These are phyloP conservation scores for Scopus umbretta DNA, from an alignment of 2,113 vertebrate species.

Conservation along the genomic window DNA sequence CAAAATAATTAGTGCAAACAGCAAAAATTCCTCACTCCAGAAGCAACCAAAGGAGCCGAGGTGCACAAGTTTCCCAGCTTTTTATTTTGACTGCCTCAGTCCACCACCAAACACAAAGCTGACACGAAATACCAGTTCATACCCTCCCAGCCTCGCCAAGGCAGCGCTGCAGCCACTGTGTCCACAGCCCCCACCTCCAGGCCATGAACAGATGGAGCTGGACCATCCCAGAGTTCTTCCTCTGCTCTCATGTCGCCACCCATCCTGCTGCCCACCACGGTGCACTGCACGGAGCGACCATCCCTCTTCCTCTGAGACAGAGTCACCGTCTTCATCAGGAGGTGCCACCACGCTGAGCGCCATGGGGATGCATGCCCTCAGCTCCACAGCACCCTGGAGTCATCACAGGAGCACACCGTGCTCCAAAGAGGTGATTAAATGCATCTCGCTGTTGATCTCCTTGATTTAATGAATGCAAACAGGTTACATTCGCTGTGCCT, in stretches of 20 bases:
- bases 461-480: not conserved
- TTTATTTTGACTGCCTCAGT: not conserved
- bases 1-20: not conserved
- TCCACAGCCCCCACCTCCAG: not conserved
- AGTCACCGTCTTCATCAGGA: not conserved
- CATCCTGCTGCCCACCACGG: not conserved
- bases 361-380: not conserved
- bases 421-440: not conserved
- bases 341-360: not conserved
- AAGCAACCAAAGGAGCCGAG: not conserved
- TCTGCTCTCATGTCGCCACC: not conserved
- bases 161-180: not conserved
- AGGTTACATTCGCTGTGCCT: not conserved
- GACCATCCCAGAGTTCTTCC: not conserved
- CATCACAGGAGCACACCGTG: fast-evolving
- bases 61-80: not conserved
- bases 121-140: not conserved
- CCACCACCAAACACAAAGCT: not conserved
- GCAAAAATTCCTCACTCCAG: not conserved
- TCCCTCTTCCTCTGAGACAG: not conserved
- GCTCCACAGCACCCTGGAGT: not conserved
- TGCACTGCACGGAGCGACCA: not conserved
- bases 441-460: not conserved
- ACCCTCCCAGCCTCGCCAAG: not conserved
- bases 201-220: not conserved